phyloP scores from a whole-genome alignment of 1,140 invertebrate species.

The Muscidifurax raptorellus region DNA sequence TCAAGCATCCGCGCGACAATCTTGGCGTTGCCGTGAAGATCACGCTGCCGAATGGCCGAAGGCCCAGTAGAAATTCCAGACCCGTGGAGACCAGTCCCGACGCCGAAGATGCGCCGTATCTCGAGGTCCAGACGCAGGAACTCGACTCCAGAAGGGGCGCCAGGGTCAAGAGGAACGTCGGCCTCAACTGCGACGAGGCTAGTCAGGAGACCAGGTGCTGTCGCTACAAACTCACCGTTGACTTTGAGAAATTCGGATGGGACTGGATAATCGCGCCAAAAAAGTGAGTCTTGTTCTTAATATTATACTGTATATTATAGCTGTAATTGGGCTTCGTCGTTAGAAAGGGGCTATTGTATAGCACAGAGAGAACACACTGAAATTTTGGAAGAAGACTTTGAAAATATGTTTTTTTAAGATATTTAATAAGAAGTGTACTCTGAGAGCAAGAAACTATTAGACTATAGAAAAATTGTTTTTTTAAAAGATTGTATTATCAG shows the following conservation, averaged over 20 bases:
- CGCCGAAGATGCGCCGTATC: conserved; percentile 70
- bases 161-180: conserved; percentile 84
- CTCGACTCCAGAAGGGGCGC: conserved; percentile 81
- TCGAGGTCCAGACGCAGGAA: conserved; percentile 91
- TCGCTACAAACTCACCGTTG: conserved; percentile 93
- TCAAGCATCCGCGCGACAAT: conserved; percentile 82
- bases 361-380: too few species aligned
- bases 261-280: conserved; percentile 98
- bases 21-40: conserved; percentile 85
- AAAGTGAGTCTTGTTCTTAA: conserved; percentile 70
- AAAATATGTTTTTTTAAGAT: too few species aligned
- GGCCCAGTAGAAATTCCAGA: conserved; percentile 58
- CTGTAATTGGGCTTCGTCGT: too few species aligned
- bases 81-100: conserved; percentile 71
- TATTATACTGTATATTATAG: too few species aligned
- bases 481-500: too few species aligned
- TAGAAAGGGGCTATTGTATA: too few species aligned
- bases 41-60: conserved; percentile 58
- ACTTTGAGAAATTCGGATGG: conserved; percentile 98
- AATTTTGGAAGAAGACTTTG: too few species aligned
- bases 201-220: conserved; percentile 89
- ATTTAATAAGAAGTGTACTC: too few species aligned
- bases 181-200: conserved; percentile 86
- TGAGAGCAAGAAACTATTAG: too few species aligned
- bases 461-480: too few species aligned